These are phyloP conservation scores for Lycopodina hypogea DNA, from an alignment of 37 sponge, comb jelly and placozoan genomes.

Conservation along the genomic window DNA sequence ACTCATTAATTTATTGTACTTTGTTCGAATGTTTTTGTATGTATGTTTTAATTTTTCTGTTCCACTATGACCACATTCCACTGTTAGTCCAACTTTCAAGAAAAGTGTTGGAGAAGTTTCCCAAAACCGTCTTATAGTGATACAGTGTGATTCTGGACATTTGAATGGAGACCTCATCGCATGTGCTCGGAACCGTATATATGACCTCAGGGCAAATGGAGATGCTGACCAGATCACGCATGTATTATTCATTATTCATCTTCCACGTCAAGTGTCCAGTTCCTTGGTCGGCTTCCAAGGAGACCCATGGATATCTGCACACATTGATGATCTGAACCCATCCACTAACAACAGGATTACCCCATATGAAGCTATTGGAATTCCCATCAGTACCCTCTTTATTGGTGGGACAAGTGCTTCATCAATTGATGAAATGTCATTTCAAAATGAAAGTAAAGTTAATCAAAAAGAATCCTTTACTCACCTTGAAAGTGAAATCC, in stretches of 20 bases:
- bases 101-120: not conserved
- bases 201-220: constrained; percentile 31
- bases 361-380: constrained; percentile 10
- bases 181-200: constrained; percentile 78
- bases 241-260: constrained; percentile 66
- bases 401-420: not conserved
- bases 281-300: constrained; percentile 76
- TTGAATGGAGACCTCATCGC: constrained; percentile 78
- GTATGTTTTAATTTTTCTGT: no score
- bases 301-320: constrained; percentile 69
- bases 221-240: constrained; percentile 21
- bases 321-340: constrained; percentile 77
- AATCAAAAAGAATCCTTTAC: no score
- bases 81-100: constrained; percentile 30
- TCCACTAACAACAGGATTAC: constrained; percentile 4
- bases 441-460: no score
- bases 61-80: no score
- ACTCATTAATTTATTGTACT: not conserved
- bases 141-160: constrained; percentile 88
- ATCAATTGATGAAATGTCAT: no score
- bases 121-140: constrained; percentile 40
- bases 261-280: constrained; percentile 13
- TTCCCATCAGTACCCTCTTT: constrained; percentile 51
- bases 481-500: not conserved
- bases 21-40: not conserved